Percentiles rank a stretch among this genome's conserved stretches.
phyloP scores from a whole-genome alignment of 2,797 vertebrate genomes.

The Platyrinchus mystaceus region DNA sequence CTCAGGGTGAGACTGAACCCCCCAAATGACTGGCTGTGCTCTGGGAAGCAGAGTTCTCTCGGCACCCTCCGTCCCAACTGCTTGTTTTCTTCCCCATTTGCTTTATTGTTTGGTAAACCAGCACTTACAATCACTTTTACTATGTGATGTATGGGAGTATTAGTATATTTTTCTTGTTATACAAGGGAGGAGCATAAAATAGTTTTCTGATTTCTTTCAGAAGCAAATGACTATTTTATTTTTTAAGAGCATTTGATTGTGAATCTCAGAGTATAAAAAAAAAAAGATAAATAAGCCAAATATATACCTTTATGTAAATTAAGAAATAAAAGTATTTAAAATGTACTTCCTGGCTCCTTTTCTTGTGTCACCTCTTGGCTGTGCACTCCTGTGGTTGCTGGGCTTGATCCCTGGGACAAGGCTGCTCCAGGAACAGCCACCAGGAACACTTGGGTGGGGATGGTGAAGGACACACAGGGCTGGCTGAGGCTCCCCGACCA shows the following conservation, averaged over 20 bases:
- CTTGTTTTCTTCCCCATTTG: background rate
- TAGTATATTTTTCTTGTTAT: constrained; percentile 94
- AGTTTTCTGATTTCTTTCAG: constrained; percentile 96
- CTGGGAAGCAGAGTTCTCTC: background rate
- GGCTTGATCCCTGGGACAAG: background rate
- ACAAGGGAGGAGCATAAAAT: constrained; percentile 94
- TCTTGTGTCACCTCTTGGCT: background rate
- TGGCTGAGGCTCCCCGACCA: background rate
- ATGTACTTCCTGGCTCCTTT: background rate
- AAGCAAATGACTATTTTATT: constrained; percentile 93
- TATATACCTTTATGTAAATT: constrained; percentile 95
- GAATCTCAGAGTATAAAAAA: constrained; percentile 85
- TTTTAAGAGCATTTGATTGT: constrained; percentile 89
- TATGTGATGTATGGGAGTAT: constrained; percentile 69
- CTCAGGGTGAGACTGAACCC: background rate
- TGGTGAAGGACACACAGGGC: rapidly evolving
- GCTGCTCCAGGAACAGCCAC: background rate
- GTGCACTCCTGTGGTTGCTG: background rate
- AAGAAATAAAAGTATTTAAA: constrained; percentile 93
- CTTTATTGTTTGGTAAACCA: constrained; percentile 41
- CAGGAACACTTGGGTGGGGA: background rate
- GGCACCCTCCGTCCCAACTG: background rate
- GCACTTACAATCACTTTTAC: constrained; percentile 61
- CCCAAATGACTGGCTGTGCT: background rate
- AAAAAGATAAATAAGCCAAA: constrained; percentile 78